Percentiles rank a stretch among this genome's conserved stretches.
These are phyloP conservation scores for Mycalesis mineus DNA, from an alignment of 2,888 invertebrate genomes.

Conservation along the genomic window DNA sequence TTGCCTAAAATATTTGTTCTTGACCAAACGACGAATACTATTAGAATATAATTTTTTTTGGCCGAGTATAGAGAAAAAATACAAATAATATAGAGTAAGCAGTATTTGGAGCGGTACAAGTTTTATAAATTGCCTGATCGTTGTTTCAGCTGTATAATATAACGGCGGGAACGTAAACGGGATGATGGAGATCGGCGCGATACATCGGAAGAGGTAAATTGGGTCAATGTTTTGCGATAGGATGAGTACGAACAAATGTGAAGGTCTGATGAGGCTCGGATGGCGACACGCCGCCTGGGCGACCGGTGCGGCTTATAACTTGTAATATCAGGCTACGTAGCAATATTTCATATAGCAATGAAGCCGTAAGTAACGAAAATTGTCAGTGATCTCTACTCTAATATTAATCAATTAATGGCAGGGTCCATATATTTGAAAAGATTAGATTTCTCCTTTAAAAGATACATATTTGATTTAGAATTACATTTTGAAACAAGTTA, in stretches of 20 bases:
- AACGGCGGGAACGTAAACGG: not conserved
- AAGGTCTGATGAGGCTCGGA: not conserved
- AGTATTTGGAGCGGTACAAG: not conserved
- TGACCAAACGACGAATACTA: too few relatives aligned
- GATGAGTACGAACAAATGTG: slow-evolving; percentile 9
- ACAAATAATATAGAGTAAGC: not conserved
- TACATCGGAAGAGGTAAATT: slow-evolving; percentile 15
- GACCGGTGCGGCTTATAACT: not conserved
- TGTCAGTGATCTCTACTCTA: too few relatives aligned
- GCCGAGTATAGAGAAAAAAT: not conserved
- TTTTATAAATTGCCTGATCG: slow-evolving; percentile 2
- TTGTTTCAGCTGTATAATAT: not conserved
- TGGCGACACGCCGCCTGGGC: not conserved
- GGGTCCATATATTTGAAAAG: too few relatives aligned
- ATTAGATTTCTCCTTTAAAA: too few relatives aligned
- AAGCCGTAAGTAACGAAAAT: too few relatives aligned
- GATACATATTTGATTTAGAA: too few relatives aligned
- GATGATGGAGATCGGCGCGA: slow-evolving; percentile 7
- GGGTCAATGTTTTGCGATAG: slow-evolving; percentile 16
- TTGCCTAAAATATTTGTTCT: too few relatives aligned
- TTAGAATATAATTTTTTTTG: too few relatives aligned
- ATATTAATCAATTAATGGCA: too few relatives aligned
- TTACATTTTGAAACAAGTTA: too few relatives aligned
- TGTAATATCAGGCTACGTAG: not conserved
- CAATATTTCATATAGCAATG: too few relatives aligned